Base-by-base conservation (phyloP, 2,113 vertebrate genomes). In the Columba janthina region DNA sequence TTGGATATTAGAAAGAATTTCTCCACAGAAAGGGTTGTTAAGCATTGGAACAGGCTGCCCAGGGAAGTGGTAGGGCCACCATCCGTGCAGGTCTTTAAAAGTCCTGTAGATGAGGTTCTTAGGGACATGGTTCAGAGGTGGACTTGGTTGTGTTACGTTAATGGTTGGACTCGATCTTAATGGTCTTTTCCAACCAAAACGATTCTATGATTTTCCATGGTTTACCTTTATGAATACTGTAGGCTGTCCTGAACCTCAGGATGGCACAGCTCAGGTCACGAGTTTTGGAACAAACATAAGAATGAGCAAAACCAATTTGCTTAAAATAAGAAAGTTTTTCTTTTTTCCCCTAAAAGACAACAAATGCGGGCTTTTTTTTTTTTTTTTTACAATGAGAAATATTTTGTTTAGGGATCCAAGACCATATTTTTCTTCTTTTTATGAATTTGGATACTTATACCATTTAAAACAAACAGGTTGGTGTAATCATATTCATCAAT, bases 201-300 rank as follows among this genome's bases (percentile, higher is more conserved):
- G 44, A 46, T 46, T 46, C 44, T 60, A 94, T 70, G 16, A 10
- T 86, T 78, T 91, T 94, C 89, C 61, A 83, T 94, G 51, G 50
- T 62, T 78, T 82, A 85, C 70, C 85, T 95, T 91, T 88, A 83
- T 58, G 57, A 97, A 93, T 87, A 56, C 62, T 26, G 56, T 21
- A 94, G 85, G 76, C 60, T 95, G 56, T 46, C 88, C 82, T 88
- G 82, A 94, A 93, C 26, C 29, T 90, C 40, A 78, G 13, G 20
- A 73, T 46, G 56, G 64, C 50, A 69, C 4, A 62, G 72, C 69
- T 95, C 80, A 93, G 60, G 53, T 93, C 57, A 94, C 81, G 67
- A 95, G 80, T 94, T 90, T 86, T 94, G 83, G 75, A 95, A 64
- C 28, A 94, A 85, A 92, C 46, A 74, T 58, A 85, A 1, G 1